Percentiles rank a stretch among this genome's conserved stretches.
These are phyloP conservation scores for Augochlora pura DNA, from an alignment of 1,140 invertebrate species.

Conservation along the genomic window DNA sequence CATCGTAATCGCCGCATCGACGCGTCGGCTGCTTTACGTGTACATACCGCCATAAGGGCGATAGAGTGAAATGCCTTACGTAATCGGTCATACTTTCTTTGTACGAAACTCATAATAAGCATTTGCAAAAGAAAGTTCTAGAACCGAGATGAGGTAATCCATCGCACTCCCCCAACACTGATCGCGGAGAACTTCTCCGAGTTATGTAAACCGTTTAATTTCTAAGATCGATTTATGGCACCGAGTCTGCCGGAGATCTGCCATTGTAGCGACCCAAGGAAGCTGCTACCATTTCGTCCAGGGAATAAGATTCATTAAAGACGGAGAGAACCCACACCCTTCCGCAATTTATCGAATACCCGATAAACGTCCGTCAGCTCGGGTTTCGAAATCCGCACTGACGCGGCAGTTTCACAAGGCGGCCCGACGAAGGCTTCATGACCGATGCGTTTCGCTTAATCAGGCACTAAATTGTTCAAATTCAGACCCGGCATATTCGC, in stretches of 20 bases:
- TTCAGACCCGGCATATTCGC: background rate
- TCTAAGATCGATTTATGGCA: conserved; percentile 31
- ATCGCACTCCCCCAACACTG: conserved; percentile 32
- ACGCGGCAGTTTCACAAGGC: too few relatives aligned
- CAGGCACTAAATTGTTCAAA: background rate
- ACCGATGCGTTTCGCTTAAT: background rate
- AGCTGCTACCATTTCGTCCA: background rate
- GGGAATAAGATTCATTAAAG: background rate
- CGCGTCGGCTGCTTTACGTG: background rate
- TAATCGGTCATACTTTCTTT: conserved; percentile 46
- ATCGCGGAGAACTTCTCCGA: background rate
- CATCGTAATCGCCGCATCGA: background rate
- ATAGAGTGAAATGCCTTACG: conserved; percentile 34
- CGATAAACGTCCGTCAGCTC: too few relatives aligned
- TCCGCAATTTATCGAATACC: too few relatives aligned
- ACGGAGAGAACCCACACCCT: background rate
- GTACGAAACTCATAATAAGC: conserved; percentile 24
- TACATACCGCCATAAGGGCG: conserved; percentile 23
- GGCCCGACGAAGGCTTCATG: too few relatives aligned
- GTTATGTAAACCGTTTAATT: conserved; percentile 40
- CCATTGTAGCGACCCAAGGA: background rate
- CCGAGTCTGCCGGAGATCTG: background rate
- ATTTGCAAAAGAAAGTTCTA: conserved; percentile 38
- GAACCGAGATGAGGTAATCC: conserved; percentile 38
- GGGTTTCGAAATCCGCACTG: too few relatives aligned